Evolutionary conservation across 2,888 invertebrate species (phyloP), one percentile per base, ranked within the genome.

Genomic region (Cantharis rufa): DNA sequence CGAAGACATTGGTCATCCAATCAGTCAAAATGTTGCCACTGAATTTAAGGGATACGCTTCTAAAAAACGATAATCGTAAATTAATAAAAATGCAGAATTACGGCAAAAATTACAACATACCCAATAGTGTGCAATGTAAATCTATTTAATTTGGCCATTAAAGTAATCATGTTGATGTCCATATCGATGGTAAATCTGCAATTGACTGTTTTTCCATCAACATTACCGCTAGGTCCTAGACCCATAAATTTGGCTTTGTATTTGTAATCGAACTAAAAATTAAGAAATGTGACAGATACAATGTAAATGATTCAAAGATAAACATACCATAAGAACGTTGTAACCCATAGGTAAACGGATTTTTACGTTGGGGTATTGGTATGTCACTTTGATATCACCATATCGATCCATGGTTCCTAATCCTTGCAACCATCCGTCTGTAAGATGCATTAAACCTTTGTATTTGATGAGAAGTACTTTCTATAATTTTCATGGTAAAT

Each of bases 241-340:
- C 89, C 88, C 89, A 90, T 89, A 72, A 90, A 89, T 83, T 89
- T 84, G 18, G 90, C 89, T 70, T 88, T 84, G 83, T 91, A 91
- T 73, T 86, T 88, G 86, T 90, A 91, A 32, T 86, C 80, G 82
- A 91, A 89, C 91, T 91, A 84, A 73, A 89, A 87, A 48, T 70
- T 77, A 2, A 48, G 0, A 69, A 21, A 15, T 0, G 11, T 21
- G 3, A 16, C 11, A 71, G 9, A 0, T n/a, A 7, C 48, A 48
- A 48, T n/a, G 9, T 0, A 48, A 1, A 48, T 2, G 7, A n/a
- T 48, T n/a, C n/a, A 0, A 9, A n/a, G 3, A 7, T n/a, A 48
- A 48, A 48, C 63, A 18, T 77, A 83, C 84, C 80, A 79, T 48
- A 16, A 84, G 74, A 16, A 79, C 73, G 10, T 80, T 78, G 32